phyloP scores from a whole-genome alignment of 2,113 vertebrate genomes.

The Piaya cayana region DNA sequence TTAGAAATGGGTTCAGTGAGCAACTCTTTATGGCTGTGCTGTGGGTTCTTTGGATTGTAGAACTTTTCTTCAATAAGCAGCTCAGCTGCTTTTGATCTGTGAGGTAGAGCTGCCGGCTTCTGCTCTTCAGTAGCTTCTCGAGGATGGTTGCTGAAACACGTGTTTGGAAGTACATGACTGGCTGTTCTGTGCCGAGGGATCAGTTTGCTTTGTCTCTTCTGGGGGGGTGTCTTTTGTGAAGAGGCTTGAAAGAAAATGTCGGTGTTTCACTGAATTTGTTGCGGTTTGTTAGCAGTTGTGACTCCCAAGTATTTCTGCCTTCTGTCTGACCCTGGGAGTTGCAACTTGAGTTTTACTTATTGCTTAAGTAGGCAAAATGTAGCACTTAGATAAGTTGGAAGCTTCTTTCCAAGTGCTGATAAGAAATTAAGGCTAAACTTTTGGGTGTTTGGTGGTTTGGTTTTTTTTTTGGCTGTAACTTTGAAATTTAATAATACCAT shows the following conservation, averaged over 20 bases:
- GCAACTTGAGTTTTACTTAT: not conserved
- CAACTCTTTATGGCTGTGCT: not conserved
- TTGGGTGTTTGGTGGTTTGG: not conserved
- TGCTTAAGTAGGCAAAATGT: not conserved
- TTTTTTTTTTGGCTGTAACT: not conserved
- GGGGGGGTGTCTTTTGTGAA: not conserved
- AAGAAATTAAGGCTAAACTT: not conserved
- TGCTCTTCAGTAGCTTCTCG: not conserved
- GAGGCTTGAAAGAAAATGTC: not conserved
- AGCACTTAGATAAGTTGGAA: not conserved
- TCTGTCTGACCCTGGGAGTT: not conserved
- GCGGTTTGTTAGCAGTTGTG: not conserved
- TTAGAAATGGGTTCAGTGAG: not conserved
- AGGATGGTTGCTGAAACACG: not conserved
- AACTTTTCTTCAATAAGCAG: not conserved
- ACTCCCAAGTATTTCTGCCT: not conserved
- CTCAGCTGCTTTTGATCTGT: not conserved
- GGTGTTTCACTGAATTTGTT: not conserved
- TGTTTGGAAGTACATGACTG: not conserved
- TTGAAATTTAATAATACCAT: not conserved
- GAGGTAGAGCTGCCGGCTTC: not conserved
- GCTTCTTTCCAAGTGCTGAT: not conserved
- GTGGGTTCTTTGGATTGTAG: not conserved
- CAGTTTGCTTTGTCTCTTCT: not conserved
- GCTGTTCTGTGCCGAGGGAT: not conserved